Evolutionary conservation across 2,797 vertebrate genomes (phyloP), one percentile per base, ranked within the genome.

Genomic region (Holocentrus rufus): DNA sequence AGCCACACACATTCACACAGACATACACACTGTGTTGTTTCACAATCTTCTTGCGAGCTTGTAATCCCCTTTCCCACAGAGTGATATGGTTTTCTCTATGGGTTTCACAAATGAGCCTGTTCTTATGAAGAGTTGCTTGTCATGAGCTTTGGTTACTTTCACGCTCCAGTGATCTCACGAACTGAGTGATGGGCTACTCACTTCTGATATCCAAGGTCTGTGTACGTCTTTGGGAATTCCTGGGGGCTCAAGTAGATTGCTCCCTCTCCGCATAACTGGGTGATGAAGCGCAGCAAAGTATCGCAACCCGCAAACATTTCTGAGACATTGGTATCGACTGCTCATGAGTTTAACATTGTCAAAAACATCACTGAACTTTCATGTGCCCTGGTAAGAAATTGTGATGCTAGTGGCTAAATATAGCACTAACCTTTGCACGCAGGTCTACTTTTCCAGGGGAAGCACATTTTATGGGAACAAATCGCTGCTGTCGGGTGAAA

Each of bases 271-370:
- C 42, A 15, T 3, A 44, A 44, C 42, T 44, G 42, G 42, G 61
- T 64, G 65, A 20, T 39, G 31, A 76, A 67, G 44, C 52, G 18
- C 31, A 70, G 53, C 56, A 22, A 31, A 68, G 62, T 18, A 2
- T 57, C 62, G 63, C 31, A 72, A 13, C 65, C 58, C 27, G 53
- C 14, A 1, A 72, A 57, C 22, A 18, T 18, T 58, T 78, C 11
- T 25, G 64, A 81, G 79, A 68, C 56, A 54, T 8, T 58, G 49
- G 57, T 20, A 36, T 59, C 5, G 2, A 22, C 23, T 25, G 49
- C 74, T 85, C 71, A 83, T 85, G 85, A 87, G 69, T 69, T 54
- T 53, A 9, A 53, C 63, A 17, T 53, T 80, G 63, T 25, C 8
- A 23, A 76, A 77, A 74, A 74, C 72, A 63, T 49, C 61, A 30